Base-by-base conservation (phyloP, 2,888 invertebrate genomes). In the Andrena bicolor region DNA sequence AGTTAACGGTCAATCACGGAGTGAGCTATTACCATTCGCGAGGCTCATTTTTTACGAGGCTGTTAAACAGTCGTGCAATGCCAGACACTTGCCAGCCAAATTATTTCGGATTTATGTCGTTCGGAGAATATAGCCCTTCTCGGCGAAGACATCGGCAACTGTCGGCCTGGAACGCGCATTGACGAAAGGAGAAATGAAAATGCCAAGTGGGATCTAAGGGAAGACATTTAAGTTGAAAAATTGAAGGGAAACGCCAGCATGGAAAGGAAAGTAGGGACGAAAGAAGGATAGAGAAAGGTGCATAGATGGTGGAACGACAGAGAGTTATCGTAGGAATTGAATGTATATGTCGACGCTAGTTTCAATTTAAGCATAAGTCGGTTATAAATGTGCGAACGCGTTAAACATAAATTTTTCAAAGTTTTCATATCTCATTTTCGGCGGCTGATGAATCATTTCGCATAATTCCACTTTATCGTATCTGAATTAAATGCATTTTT, bases 21-120 rank as follows among this genome's bases (percentile, higher is more conserved):
- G 56, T n/a, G 60, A 48, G 49, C 60, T 20, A 26, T 63, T 69
- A 56, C 56, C 48, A 58, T 71, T 82, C 16, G 49, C 26, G 23
- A 5, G 49, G 63, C 23, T 53, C 70, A 60, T 56, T 69, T 80
- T 77, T 74, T 83, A 71, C 66, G 56, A 32, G 49, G 56, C 60
- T 58, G 64, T 76, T 53, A 72, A 49, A 56, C 58, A 70, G 61
- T 26, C 26, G 49, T 16, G 35, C 64, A 23, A 64, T 51, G 10
- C 10, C 35, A 30, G 35, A 20, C 20, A 28, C 51, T 60, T 51
- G 41, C 69, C 58, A 63, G 41, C 56, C 64, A 77, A 81, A 86
- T 86, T 79, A 83, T 84, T 84, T 86, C 26, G 75, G 73, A 86
- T 79, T 86, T 77, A 71, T 51, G 70, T 75, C 65, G 49, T 35